Evolutionary conservation across 2,797 vertebrate genomes (phyloP), one percentile per base, ranked within the genome.

Genomic region (Dromococcyx pavoninus): DNA sequence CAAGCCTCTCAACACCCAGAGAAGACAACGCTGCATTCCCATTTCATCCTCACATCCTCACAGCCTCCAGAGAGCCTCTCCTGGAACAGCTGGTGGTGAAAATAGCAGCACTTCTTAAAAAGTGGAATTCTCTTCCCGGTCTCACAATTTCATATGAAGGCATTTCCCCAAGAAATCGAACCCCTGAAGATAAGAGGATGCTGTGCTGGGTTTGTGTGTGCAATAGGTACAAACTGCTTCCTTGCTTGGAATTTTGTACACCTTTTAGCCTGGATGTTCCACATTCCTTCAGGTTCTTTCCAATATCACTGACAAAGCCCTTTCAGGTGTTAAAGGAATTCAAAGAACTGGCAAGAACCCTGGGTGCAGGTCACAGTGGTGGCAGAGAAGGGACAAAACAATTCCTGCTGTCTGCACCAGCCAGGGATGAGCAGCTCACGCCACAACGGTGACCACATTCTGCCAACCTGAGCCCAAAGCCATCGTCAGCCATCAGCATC

Each of bases 401-500:
- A 41, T n/a, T 3, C 23, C 57, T 46, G 65, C 25, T 25, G 21
- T 43, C 41, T 22, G 75, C 39, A n/a, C 13, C 35, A 30, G 23
- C 8, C 11, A 17, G 8, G 3, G 43, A 41, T 30, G 35, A 54
- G 18, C 35, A 25, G 57, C 18, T 28, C 48, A 21, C 37, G 62
- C 75, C 56, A 43, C 50, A 8, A 48, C 0, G 2, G 21, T 4
- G 53, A 54, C n/a, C 35, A 10, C 7, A 2, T 2, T 0, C 6
- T 16, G 54, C 53, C 66, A 72, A 14, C 27, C 25, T 5, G 27
- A 77, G 43, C 46, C 44, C 65, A 54, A 46, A 22, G 21, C 35
- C 2, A 14, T 3, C 5, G 0, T 2, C 2, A 1, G n/a, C 56
- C 18, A 9, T 2, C 13, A 1, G 50, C 17, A 22, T 23, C 0